Conservation (phyloP, 2,888 invertebrate genomes). For the Dolichopus griseipennis region DNA sequence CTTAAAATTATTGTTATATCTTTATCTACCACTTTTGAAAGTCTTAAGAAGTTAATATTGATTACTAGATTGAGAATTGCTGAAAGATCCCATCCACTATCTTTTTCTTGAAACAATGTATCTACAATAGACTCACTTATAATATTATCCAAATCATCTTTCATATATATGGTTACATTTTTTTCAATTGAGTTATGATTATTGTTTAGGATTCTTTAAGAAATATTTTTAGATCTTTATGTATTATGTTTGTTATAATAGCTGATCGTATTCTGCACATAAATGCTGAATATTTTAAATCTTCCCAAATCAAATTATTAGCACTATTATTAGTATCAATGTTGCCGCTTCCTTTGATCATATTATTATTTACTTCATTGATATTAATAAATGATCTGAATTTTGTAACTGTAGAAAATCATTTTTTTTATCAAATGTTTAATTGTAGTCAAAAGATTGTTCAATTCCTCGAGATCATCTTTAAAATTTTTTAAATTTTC, state of each 20-base stretch:
- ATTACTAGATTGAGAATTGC: constrained; percentile 13
- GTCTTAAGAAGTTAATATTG: constrained; percentile 11
- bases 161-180: too few species aligned
- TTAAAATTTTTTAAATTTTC: too few species aligned
- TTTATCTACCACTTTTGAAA: not conserved
- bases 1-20: not conserved
- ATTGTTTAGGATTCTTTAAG: constrained; percentile 3
- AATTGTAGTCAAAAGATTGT: too few species aligned
- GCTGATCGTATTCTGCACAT: not conserved
- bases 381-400: too few species aligned
- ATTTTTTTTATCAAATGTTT: too few species aligned
- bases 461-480: too few species aligned
- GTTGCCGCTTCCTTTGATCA: too few species aligned
- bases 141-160: too few species aligned
- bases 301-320: not conserved
- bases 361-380: too few species aligned
- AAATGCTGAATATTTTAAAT: not conserved
- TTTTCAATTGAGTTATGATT: not conserved
- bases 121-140: not conserved
- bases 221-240: constrained; percentile 9
- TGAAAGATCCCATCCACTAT: constrained; percentile 15
- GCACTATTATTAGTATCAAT: too few species aligned
- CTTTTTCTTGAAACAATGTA: constrained; percentile 9
- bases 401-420: too few species aligned
- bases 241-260: not conserved